A percentile compares a stretch with the other conserved stretches of the same genome.
phyloP scores from a whole-genome alignment of 2,888 invertebrate species.

The Laspeyria flexula region DNA sequence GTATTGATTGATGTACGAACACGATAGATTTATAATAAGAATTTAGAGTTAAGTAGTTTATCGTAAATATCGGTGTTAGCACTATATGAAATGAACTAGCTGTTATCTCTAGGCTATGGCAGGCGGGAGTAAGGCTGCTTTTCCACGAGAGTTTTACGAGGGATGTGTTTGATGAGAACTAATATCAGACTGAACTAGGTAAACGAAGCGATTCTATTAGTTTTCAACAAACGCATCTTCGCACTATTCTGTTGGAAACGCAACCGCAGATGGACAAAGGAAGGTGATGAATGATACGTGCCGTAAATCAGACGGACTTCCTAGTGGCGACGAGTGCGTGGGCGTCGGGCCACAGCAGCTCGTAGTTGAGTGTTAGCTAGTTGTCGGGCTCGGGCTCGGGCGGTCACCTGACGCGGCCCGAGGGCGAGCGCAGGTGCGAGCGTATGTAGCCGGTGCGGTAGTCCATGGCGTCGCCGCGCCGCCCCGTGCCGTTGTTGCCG shows the following conservation, averaged over 20 bases:
- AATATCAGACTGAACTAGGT: no score
- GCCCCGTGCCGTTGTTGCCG: conserved; percentile 74
- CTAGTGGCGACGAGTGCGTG: conserved; percentile 10
- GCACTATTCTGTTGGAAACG: no score
- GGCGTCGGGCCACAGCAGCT: conserved; percentile 17
- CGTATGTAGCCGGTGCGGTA: conserved; percentile 95
- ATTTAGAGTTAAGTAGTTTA: no score
- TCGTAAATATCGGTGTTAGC: no score
- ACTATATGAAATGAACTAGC: not conserved
- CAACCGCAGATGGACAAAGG: no score
- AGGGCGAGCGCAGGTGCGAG: conserved; percentile 96
- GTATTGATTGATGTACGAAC: no score
- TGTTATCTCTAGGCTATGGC: not conserved
- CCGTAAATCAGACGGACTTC: conserved; percentile 16
- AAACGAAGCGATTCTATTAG: no score
- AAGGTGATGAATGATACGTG: not conserved
- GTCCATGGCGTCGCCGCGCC: conserved; percentile 90
- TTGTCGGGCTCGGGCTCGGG: conserved; percentile 39
- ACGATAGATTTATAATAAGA: no score
- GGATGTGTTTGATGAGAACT: no score
- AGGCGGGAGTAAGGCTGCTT: not conserved
- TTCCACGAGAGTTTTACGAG: not conserved
- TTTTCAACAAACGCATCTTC: no score
- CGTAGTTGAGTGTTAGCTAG: conserved; percentile 13
- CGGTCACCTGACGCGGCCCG: conserved; percentile 97